Base-by-base conservation (phyloP, 2,797 vertebrate genomes). In the Argyrosomus regius region DNA sequence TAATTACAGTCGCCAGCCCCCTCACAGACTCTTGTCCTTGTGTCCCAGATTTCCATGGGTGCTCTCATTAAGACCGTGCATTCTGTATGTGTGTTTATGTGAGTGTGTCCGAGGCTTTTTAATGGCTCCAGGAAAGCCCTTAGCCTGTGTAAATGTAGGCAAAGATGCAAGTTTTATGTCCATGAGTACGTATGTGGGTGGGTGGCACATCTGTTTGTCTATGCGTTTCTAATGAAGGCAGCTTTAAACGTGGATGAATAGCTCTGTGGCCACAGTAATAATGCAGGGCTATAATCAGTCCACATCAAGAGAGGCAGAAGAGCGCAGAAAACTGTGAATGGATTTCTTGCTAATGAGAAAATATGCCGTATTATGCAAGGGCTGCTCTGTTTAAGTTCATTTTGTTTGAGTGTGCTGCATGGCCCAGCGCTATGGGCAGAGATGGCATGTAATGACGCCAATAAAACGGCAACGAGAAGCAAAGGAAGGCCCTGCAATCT, bases 1-100 rank as follows among this genome's bases (percentile, higher is more conserved):
- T 94, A 94, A 95, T 95, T 95, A 94, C 94, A 94, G 92, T 92
- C 81, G 80, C 91, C 91, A 89, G 91, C 90, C 88, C 91, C 89
- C 88, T 89, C 83, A 78, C 89, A 92, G 91, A 92, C 91, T 91
- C 85, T 91, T 84, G 87, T 94, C 91, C 93, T 89, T 81, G 91
- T 91, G 94, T 92, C 94, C 94, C 93, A 94, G 92, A 93, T 95
- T 94, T 94, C 82, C 87, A 91, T 88, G 85, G 89, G 85, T 81
- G 87, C 93, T 92, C 93, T 94, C 92, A 94, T 94, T 94, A 94
- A 83, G 85, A 83, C 71, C 63, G 64, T 80, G 72, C 57, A 75
- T 79, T 88, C 78, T 81, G 64, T 87, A 78, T 77, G 78, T 78
- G 75, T 58, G 68, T 61, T 62, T 78, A 53, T 65, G 57, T 48